Evolutionary conservation across 2,797 vertebrate species (phyloP).

Genomic region (Neoniphon sammara): DNA sequence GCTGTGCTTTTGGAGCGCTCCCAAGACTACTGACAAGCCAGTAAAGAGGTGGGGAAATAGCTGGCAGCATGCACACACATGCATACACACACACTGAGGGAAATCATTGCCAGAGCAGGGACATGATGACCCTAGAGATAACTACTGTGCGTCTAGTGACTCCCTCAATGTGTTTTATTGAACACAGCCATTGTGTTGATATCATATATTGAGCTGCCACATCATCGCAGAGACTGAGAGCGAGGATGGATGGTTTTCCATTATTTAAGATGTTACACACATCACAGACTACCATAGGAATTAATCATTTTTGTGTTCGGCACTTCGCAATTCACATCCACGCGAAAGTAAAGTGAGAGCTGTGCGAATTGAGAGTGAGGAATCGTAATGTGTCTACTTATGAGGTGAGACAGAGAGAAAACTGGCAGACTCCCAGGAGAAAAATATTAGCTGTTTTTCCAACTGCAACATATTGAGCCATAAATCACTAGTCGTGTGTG

Average conservation of each 20-base stretch:
- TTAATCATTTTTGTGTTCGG: slow-evolving; percentile 7
- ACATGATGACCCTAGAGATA: slow-evolving; percentile 28
- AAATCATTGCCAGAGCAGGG: slow-evolving; percentile 29
- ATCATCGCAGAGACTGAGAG: not conserved
- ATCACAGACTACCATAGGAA: not conserved
- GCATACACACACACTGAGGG: not conserved
- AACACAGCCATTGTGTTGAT: slow-evolving; percentile 12
- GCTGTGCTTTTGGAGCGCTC: not conserved
- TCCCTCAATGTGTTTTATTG: not conserved
- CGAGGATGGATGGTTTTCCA: slow-evolving; percentile 1
- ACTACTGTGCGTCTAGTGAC: slow-evolving; percentile 12
- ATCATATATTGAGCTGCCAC: slow-evolving; percentile 10
- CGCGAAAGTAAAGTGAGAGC: slow-evolving; percentile 14
- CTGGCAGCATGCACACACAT: not conserved
- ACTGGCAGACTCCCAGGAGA: slow-evolving; percentile 27
- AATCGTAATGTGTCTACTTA: slow-evolving; percentile 27
- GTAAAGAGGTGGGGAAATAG: not conserved
- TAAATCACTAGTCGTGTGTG: slow-evolving; percentile 29
- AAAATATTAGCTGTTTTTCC: slow-evolving; percentile 31
- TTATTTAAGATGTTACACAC: slow-evolving; percentile 20
- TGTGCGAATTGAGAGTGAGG: slow-evolving; percentile 27
- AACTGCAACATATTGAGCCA: slow-evolving; percentile 42
- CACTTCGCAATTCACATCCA: slow-evolving; percentile 2
- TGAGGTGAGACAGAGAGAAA: slow-evolving; percentile 27
- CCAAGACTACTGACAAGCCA: not conserved